These are phyloP conservation scores for Chionoecetes opilio DNA, from an alignment of 1,140 invertebrate genomes.

Conservation along the genomic window DNA sequence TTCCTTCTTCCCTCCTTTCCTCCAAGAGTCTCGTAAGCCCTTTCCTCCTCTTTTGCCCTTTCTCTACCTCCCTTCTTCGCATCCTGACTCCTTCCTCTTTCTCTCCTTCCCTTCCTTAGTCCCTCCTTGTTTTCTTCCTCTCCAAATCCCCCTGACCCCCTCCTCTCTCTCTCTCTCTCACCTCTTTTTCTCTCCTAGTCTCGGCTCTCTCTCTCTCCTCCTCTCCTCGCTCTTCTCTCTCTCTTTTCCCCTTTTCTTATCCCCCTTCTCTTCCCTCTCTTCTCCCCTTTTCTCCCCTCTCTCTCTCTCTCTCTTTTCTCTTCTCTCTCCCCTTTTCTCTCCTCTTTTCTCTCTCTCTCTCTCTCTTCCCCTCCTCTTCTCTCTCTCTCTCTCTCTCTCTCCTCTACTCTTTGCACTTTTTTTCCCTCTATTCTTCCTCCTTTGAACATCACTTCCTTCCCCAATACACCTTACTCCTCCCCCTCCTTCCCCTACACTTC, in stretches of 20 bases:
- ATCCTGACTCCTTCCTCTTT: too few relatives aligned
- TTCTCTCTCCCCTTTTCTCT: not conserved
- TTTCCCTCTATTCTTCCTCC: not conserved
- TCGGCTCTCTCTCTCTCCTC: not conserved
- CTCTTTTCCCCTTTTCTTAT: not conserved
- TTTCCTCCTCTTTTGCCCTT: too few relatives aligned
- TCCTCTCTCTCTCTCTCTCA: too few relatives aligned
- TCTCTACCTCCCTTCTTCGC: too few relatives aligned
- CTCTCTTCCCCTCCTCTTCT: not conserved
- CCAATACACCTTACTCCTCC: not conserved
- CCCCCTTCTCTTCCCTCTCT: not conserved
- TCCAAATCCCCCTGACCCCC: too few relatives aligned
- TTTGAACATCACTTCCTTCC: not conserved
- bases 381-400: not conserved
- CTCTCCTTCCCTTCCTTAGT: too few relatives aligned
- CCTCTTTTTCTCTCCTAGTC: not conserved
- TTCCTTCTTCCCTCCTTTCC: too few relatives aligned
- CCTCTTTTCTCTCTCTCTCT: not conserved
- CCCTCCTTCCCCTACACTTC: not conserved
- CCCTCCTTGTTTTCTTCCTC: too few relatives aligned
- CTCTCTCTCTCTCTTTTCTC: not conserved
- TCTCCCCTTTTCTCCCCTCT: not conserved
- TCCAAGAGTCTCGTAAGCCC: too few relatives aligned
- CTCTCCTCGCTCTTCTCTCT: not conserved
- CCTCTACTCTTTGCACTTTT: not conserved